Conservation (phyloP, 2,888 invertebrate species). For the Drosophila leonis region DNA sequence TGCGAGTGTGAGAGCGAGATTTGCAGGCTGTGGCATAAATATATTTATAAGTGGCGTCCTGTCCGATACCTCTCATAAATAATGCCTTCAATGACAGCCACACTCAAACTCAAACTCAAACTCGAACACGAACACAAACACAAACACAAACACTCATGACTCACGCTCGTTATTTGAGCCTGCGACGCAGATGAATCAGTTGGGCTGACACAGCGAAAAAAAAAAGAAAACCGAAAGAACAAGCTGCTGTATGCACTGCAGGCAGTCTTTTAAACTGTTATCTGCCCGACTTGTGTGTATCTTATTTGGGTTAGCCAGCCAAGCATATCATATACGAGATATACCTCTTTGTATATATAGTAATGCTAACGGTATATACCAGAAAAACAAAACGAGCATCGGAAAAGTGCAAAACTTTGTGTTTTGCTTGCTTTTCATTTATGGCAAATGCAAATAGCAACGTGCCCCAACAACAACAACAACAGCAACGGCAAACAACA, state of each 20-base stretch:
- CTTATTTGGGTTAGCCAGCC: slow-evolving; percentile 77
- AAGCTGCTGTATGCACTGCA: slow-evolving; percentile 37
- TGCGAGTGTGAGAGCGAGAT: slow-evolving; percentile 24
- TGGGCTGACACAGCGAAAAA: slow-evolving; percentile 64
- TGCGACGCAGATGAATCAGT: slow-evolving; percentile 71
- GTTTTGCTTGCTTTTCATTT: slow-evolving; percentile 53
- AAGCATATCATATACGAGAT: slow-evolving; percentile 55
- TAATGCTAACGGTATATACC: slow-evolving; percentile 19
- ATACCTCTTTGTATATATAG: slow-evolving; percentile 19
- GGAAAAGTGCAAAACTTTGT: slow-evolving; percentile 69
- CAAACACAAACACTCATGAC: slow-evolving; percentile 41
- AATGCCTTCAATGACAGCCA: slow-evolving; percentile 46
- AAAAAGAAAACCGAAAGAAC: slow-evolving; percentile 14
- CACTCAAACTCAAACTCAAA: slow-evolving; percentile 9
- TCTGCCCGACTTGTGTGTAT: slow-evolving; percentile 30
- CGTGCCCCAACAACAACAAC: slow-evolving; percentile 28
- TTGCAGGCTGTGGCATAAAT: slow-evolving; percentile 48
- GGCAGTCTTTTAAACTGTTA: slow-evolving; percentile 51
- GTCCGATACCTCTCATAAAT: slow-evolving; percentile 61
- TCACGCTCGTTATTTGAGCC: slow-evolving; percentile 61
- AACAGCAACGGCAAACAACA: slow-evolving; percentile 23
- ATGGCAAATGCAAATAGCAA: slow-evolving; percentile 44
- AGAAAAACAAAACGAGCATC: slow-evolving; percentile 34
- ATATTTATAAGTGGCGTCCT: slow-evolving; percentile 64
- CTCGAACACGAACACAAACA: not conserved